Conservation (phyloP, 2,113 vertebrate species). For the Hyla sarda region DNA sequence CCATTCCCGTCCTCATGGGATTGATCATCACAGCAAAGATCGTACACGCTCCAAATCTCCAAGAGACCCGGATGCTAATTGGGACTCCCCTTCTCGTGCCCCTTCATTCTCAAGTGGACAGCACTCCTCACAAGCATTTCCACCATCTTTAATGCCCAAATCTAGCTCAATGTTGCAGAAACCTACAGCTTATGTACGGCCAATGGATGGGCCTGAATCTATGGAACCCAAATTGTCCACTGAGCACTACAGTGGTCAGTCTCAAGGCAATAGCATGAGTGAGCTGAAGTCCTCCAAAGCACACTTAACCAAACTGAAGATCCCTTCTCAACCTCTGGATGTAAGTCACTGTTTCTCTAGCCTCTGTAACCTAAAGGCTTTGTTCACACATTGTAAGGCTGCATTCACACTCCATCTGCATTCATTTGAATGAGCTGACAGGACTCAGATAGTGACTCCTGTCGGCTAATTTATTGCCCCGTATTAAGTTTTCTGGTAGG, state of each 20-base stretch:
- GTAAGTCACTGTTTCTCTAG: slow-evolving; percentile 71
- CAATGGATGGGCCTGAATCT: slow-evolving; percentile 96
- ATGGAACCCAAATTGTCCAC: slow-evolving; percentile 90
- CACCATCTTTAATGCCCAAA: slow-evolving; percentile 94
- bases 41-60: slow-evolving; percentile 95
- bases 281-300: slow-evolving; percentile 94
- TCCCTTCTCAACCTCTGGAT: slow-evolving; percentile 92
- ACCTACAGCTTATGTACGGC: slow-evolving; percentile 96
- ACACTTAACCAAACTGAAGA: slow-evolving; percentile 94
- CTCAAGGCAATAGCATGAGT: slow-evolving; percentile 81
- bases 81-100: slow-evolving; percentile 94
- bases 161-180: slow-evolving; percentile 94
- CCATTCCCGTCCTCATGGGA: slow-evolving; percentile 84
- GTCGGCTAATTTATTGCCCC: too few species aligned
- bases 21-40: slow-evolving; percentile 90
- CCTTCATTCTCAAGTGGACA: slow-evolving; percentile 90
- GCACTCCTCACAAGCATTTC: slow-evolving; percentile 91
- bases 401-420: too few species aligned
- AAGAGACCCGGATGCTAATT: slow-evolving; percentile 89
- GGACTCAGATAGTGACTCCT: too few species aligned
- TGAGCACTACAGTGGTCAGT: slow-evolving; percentile 87
- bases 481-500: too few species aligned
- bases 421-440: too few species aligned
- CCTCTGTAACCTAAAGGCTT: neutral
- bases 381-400: neutral